phyloP scores from a whole-genome alignment of 2,888 invertebrate genomes.

The Flexamia atlantica region DNA sequence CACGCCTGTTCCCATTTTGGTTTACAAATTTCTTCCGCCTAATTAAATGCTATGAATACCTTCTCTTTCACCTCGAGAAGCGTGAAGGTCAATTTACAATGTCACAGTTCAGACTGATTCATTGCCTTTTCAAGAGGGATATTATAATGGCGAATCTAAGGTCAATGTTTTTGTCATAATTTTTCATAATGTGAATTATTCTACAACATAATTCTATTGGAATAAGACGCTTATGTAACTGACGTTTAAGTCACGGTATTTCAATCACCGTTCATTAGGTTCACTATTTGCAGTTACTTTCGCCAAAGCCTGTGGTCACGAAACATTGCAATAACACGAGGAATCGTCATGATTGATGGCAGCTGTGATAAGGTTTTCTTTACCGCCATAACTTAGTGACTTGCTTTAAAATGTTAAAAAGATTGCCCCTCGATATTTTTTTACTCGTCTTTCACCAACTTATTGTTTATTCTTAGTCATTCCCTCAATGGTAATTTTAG shows the following conservation, averaged over 20 bases:
- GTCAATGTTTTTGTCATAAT: no score
- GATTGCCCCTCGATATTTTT: not conserved
- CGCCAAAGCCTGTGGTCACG: slow-evolving; percentile 9
- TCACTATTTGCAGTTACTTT: not conserved
- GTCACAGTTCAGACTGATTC: not conserved
- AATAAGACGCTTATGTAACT: not conserved
- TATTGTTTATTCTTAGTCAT: no score
- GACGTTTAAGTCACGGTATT: slow-evolving; percentile 9
- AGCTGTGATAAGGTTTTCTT: no score
- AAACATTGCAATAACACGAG: not conserved
- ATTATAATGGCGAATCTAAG: no score
- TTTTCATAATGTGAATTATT: no score
- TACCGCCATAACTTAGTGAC: no score
- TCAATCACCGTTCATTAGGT: not conserved
- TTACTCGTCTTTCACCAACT: no score
- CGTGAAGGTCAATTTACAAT: slow-evolving; percentile 6
- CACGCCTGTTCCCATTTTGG: slow-evolving; percentile 30
- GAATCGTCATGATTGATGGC: not conserved
- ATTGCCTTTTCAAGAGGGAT: not conserved
- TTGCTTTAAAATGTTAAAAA: no score
- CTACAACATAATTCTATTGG: no score
- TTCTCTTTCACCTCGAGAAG: slow-evolving; percentile 3
- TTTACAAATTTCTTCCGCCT: slow-evolving; percentile 31
- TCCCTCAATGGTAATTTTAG: no score
- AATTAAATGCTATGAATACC: slow-evolving; percentile 31